Evolutionary conservation across 2,797 vertebrate genomes (phyloP).

Genomic region (Phylloscopus collybita): DNA sequence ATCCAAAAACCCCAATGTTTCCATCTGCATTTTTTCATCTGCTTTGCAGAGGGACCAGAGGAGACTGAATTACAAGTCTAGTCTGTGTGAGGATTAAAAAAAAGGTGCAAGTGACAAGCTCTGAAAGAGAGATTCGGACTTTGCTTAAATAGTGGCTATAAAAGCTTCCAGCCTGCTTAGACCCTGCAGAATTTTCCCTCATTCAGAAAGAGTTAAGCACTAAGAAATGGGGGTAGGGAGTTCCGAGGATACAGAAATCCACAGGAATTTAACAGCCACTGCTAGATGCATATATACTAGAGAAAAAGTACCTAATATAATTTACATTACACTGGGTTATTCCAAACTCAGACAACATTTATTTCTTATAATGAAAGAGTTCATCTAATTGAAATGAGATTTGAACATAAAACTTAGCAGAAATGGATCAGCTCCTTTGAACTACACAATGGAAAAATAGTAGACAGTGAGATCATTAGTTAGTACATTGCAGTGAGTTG

Average conservation of each 20-base stretch:
- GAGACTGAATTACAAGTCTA: constrained; percentile 14
- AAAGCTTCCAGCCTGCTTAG: background rate
- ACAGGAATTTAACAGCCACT: constrained; percentile 34
- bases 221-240: background rate
- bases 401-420: constrained; percentile 59
- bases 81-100: background rate
- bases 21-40: background rate
- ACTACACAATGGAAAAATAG: constrained; percentile 69
- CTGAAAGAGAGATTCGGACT: background rate
- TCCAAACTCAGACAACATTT: constrained; percentile 46
- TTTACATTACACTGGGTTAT: constrained; percentile 45
- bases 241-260: background rate
- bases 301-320: constrained; percentile 33
- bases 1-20: background rate
- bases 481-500: constrained; percentile 36
- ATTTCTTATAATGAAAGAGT: constrained; percentile 34
- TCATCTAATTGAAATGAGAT: constrained; percentile 64
- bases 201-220: background rate
- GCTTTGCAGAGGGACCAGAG: background rate
- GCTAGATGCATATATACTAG: constrained; percentile 9
- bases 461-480: constrained; percentile 69
- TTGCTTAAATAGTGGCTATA: background rate
- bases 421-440: constrained; percentile 65
- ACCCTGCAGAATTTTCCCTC: background rate
- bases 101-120: constrained; percentile 30